Percentiles rank a stretch among this genome's conserved stretches.
These are phyloP conservation scores for Lypha dubia DNA, from an alignment of 2,888 invertebrate species.

Conservation along the genomic window DNA sequence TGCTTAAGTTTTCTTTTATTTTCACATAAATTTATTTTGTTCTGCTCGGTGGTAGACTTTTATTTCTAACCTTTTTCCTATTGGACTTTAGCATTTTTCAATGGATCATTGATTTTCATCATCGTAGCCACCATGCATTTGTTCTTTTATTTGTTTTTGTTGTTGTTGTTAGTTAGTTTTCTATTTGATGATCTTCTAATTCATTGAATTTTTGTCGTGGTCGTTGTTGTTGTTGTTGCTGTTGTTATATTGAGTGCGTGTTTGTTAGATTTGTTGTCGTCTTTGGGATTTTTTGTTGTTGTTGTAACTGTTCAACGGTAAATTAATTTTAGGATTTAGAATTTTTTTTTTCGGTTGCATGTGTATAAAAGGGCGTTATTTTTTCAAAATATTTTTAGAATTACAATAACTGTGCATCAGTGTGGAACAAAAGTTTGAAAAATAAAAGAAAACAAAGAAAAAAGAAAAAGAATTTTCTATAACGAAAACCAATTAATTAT, in stretches of 20 bases:
- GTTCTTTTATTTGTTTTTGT: slow-evolving; percentile 45
- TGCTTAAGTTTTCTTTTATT: background rate
- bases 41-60: slow-evolving; percentile 6
- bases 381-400: slow-evolving; percentile 52
- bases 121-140: slow-evolving; percentile 31
- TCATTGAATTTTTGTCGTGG: slow-evolving; percentile 48
- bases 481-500: background rate
- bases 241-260: slow-evolving; percentile 15
- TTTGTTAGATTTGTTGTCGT: slow-evolving; percentile 25
- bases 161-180: slow-evolving; percentile 41
- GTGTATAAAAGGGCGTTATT: slow-evolving; percentile 55
- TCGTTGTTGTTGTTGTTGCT: slow-evolving; percentile 34
- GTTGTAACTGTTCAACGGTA: slow-evolving; percentile 56
- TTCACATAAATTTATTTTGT: background rate
- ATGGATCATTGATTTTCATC: slow-evolving; percentile 56
- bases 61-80: slow-evolving; percentile 41
- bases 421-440: slow-evolving; percentile 49
- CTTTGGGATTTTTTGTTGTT: slow-evolving; percentile 25
- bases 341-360: slow-evolving; percentile 22
- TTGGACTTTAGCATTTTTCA: slow-evolving; percentile 49
- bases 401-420: slow-evolving; percentile 45
- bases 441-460: background rate
- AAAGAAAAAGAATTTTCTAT: slow-evolving; percentile 3
- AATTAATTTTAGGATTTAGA: slow-evolving; percentile 57
- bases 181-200: slow-evolving; percentile 54